These are phyloP conservation scores for Diachasmimorpha longicaudata DNA, from an alignment of 1,140 invertebrate species.

Conservation along the genomic window DNA sequence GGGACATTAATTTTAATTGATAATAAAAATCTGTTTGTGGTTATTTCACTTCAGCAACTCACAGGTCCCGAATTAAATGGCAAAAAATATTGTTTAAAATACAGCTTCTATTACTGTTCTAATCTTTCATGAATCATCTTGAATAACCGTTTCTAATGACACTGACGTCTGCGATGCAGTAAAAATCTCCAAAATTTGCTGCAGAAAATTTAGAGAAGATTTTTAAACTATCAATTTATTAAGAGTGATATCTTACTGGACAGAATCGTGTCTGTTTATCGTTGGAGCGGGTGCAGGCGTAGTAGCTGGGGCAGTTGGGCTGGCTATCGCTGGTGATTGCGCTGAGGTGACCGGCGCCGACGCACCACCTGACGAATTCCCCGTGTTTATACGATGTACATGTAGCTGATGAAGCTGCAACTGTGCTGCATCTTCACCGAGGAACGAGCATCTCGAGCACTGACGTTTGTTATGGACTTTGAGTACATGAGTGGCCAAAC, in stretches of 20 bases:
- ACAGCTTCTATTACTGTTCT: no score
- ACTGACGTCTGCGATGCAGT: no score
- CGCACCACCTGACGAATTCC: conserved; percentile 26
- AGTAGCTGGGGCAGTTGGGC: conserved; percentile 18
- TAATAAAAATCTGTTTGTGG: no score
- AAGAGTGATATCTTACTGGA: conserved; percentile 45
- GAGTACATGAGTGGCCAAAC: conserved; percentile 84
- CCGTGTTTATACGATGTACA: conserved; percentile 59
- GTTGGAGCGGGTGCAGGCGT: conserved; percentile 17
- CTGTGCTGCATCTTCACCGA: conserved; percentile 80
- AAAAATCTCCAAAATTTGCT: no score
- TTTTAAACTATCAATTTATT: neutral
- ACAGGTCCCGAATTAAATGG: no score
- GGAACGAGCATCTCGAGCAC: conserved; percentile 84
- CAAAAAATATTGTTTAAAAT: no score
- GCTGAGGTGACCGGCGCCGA: conserved; percentile 19
- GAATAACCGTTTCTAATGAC: no score
- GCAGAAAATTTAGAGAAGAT: no score
- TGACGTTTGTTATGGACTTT: conserved; percentile 91
- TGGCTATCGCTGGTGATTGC: conserved; percentile 20
- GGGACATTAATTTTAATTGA: no score
- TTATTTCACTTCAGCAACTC: no score
- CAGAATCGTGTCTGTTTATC: conserved; percentile 41
- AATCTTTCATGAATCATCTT: no score
- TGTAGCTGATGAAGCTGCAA: conserved; percentile 75